Evolutionary conservation across 2,113 vertebrate species (phyloP).

Genomic region (Syngnathus typhle): DNA sequence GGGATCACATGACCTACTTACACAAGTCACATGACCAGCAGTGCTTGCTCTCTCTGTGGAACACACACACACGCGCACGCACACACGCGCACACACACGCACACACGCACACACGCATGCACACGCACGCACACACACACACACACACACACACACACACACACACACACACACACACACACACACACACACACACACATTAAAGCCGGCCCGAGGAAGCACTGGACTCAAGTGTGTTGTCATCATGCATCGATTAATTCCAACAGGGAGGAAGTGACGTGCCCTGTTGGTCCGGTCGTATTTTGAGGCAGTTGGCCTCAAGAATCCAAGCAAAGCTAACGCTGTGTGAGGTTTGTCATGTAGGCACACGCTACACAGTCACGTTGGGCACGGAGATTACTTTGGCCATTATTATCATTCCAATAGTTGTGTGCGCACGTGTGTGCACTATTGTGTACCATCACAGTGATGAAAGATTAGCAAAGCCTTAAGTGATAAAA

Average conservation of each 20-base stretch:
- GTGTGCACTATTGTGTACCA: conserved; percentile 48
- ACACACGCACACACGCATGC: too few relatives aligned
- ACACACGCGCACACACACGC: too few relatives aligned
- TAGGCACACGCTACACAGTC: too few relatives aligned
- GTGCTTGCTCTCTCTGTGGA: too few relatives aligned
- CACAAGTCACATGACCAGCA: not conserved
- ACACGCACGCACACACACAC: too few relatives aligned
- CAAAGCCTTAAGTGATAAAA: conserved; percentile 67
- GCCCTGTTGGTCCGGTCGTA: not conserved
- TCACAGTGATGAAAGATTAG: conserved; percentile 67
- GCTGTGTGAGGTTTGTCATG: too few relatives aligned
- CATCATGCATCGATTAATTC: not conserved
- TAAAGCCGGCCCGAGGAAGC: not conserved
- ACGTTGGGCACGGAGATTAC: not conserved
- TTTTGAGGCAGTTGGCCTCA: too few relatives aligned
- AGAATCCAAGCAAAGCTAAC: too few relatives aligned
- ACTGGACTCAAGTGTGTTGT: not conserved
- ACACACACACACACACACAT: not conserved
- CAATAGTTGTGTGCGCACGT: conserved; percentile 28
- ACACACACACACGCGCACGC: too few relatives aligned
- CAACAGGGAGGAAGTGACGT: not conserved
- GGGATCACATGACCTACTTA: conserved; percentile 8
- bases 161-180: not conserved
- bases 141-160: too few relatives aligned
- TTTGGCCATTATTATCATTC: conserved; percentile 13